phyloP scores from a whole-genome alignment of 2,888 invertebrate species.

The Psylliodes chrysocephalus region DNA sequence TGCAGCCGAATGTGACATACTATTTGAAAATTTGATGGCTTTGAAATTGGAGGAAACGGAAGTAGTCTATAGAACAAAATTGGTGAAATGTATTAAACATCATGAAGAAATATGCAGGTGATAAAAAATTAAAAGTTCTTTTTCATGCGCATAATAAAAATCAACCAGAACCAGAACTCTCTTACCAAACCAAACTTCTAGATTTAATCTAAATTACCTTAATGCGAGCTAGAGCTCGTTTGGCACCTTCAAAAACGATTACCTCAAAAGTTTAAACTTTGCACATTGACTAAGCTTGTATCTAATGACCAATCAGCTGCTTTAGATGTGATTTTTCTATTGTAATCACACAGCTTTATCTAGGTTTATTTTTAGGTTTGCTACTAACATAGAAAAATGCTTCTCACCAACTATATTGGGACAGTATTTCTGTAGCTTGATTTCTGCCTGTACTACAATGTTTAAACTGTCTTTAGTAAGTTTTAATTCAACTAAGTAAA shows the following conservation, averaged over 20 bases:
- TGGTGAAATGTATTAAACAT: constrained; percentile 30
- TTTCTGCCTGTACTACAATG: constrained; percentile 37
- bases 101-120: constrained; percentile 32
- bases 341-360: neutral
- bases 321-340: too few species aligned
- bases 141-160: too few species aligned
- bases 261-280: too few species aligned
- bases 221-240: too few species aligned
- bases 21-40: constrained; percentile 25
- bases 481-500: too few species aligned
- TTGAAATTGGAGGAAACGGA: constrained; percentile 18
- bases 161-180: too few species aligned
- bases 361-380: constrained; percentile 27
- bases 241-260: too few species aligned
- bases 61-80: neutral
- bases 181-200: too few species aligned
- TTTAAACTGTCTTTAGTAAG: constrained; percentile 37
- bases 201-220: too few species aligned
- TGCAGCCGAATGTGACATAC: constrained; percentile 30
- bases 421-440: constrained; percentile 28
- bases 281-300: too few species aligned
- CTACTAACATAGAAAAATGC: constrained; percentile 23
- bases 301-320: too few species aligned
- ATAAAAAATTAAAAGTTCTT: neutral
- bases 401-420: constrained; percentile 24